A percentile compares a stretch with the other conserved stretches of the same genome.
These are phyloP conservation scores for Gallinago solitaria DNA, from an alignment of 2,797 vertebrate species.

Conservation along the genomic window DNA sequence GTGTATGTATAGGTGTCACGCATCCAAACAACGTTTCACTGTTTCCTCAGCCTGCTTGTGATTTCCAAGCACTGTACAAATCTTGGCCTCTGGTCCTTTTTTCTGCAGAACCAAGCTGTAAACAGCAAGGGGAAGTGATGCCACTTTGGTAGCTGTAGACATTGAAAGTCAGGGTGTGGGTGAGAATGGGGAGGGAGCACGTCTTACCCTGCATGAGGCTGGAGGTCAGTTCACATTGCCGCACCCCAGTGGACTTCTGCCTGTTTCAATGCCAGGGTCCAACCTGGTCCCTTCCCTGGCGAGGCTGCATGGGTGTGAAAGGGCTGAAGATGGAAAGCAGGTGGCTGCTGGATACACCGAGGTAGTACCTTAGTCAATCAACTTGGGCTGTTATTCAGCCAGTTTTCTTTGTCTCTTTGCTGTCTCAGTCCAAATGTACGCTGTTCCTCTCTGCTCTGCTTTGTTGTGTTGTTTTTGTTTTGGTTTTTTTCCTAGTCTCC, in stretches of 20 bases:
- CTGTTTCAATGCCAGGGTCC: not conserved
- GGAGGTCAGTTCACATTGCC: not conserved
- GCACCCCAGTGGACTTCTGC: not conserved
- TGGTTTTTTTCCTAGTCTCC: not conserved
- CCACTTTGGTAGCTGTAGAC: not conserved
- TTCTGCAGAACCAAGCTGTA: not conserved
- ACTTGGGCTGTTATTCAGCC: not conserved
- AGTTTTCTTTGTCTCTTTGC: not conserved
- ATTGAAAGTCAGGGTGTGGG: fast-evolving
- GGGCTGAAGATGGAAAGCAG: not conserved
- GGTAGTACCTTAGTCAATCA: not conserved
- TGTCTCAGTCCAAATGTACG: not conserved
- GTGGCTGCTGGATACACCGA: not conserved
- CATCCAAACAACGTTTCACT: not conserved
- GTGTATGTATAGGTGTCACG: not conserved
- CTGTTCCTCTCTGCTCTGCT: not conserved
- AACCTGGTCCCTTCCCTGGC: not conserved
- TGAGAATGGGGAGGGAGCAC: not conserved
- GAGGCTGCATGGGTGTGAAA: not conserved
- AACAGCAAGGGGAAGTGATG: not conserved
- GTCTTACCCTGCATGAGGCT: not conserved
- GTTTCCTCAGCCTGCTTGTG: not conserved
- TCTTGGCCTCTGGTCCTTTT: not conserved
- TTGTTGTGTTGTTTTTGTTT: not conserved
- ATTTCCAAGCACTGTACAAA: not conserved